phyloP scores from a whole-genome alignment of 2,888 invertebrate genomes.

The Zaprionus lineosus region DNA sequence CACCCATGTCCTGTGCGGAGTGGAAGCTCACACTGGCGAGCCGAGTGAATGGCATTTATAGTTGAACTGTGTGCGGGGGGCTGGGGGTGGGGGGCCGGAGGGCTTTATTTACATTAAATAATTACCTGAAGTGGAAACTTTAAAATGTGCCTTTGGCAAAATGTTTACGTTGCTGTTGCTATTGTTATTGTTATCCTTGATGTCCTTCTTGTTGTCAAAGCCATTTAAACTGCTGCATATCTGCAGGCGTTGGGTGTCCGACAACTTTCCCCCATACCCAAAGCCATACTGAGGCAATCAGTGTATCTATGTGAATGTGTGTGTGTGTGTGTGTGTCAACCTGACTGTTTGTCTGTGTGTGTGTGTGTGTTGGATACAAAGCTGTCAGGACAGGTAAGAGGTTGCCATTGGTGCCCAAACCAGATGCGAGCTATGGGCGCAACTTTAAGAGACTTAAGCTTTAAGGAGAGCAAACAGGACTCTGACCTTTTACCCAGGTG shows the following conservation, averaged over 20 bases:
- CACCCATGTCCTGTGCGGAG: neutral
- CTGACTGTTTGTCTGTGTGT: no score
- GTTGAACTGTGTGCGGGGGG: conserved; percentile 32
- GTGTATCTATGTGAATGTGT: no score
- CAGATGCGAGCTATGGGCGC: conserved; percentile 29
- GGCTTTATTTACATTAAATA: conserved; percentile 67
- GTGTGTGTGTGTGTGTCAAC: no score
- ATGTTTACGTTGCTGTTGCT: no score
- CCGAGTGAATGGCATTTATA: conserved; percentile 54
- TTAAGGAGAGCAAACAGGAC: conserved; percentile 1
- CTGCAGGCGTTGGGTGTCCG: conserved; percentile 33
- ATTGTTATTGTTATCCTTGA: conserved; percentile 1
- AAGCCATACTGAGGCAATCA: conserved; percentile 10
- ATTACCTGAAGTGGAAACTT: conserved; percentile 56
- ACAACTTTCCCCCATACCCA: conserved; percentile 13
- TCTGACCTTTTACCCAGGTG: conserved; percentile 17
- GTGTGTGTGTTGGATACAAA: no score
- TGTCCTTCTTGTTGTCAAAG: conserved; percentile 12
- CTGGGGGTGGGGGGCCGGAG: conserved; percentile 33
- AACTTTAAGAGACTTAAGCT: conserved; percentile 22
- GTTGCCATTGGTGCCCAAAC: conserved; percentile 38
- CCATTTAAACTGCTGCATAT: conserved; percentile 43
- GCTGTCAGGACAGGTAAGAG: conserved; percentile 25
- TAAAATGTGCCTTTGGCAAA: conserved; percentile 36
- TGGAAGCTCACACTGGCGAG: no score